Evolutionary conservation across 2,797 vertebrate species (phyloP), one percentile per base, ranked within the genome.

Genomic region (Aythya fuligula): DNA sequence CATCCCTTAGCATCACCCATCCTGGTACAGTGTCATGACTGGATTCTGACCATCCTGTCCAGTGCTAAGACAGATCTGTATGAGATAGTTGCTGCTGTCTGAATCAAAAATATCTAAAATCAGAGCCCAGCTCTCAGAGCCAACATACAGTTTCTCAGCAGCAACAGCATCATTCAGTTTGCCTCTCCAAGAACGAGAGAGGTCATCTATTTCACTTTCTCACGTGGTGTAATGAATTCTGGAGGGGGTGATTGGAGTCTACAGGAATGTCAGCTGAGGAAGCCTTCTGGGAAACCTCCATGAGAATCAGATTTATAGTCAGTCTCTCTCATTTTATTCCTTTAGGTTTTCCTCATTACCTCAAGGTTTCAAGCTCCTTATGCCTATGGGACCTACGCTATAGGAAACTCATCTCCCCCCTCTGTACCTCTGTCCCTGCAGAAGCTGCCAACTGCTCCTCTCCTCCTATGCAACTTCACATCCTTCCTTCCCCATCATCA

Each of bases 361-460:
- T 79, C 60, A 58, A 70, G 11, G 38, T n/a, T 14, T 87, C 28
- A 7, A 7, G 3, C 2, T 51, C 22, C 25, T 58, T 10, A 41
- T 3, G 4, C 1, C 0, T 14, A 53, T 18, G 67, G 61, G 25
- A 54, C 27, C 34, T 6, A 5, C 5, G 4, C 11, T 77, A 6
- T 19, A 67, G 8, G 47, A 51, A 41, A 64, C 9, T 32, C 19
- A 4, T 2, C 13, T 7, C 10, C 78, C 15, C 4, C 6, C 32
- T 70, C 36, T 5, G 4, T 6, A 22, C 13, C 25, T 66, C 56
- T 60, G 22, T 43, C 49, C 16, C 2, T 22, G 32, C 9, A 66
- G 34, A 3, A 70, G 38, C 53, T 76, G 18, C 21, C 16, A 27
- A 36, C 39, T 65, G 25, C 14, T 86, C 15, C 17, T 11, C 39